Base-by-base conservation (phyloP, 2,888 invertebrate species). In the Panopea generosa region DNA sequence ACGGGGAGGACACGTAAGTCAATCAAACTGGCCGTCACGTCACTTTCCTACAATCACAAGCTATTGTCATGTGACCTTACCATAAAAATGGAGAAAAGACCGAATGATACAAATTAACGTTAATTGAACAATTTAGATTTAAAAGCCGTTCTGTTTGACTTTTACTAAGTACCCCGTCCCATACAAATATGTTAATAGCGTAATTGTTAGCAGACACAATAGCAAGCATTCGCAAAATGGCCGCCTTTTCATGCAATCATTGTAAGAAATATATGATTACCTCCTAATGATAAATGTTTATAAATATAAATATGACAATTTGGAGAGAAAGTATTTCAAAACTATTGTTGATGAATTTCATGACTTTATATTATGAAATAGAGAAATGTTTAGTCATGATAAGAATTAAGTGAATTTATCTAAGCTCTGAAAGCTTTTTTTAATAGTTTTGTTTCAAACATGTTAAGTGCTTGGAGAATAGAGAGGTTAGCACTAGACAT, bases 241-340 rank as follows among this genome's bases (percentile, higher is more conserved):
- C 20, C 45, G 24, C 14, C n/a, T 47, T 20, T 26, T 45, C 45
- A 60, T 47, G 60, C 45, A 11, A 24, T 26, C 45, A 60, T 47
- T 60, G 60, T 60, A 18, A 2, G 45, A 2, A 45, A 27, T 27
- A n/a, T 43, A 45, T 27, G 45, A 60, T 47, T 47, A 60, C 18
- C 45, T 27, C 33, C 60, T 60, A 60, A 60, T 60, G 60, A 33
- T 60, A 60, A 60, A 60, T 22, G 60, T 27, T 60, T 60, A 20
- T 2, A 45, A 27, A 47, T 27, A 45, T 27, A 26, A 45, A 60
- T 18, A 11, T 45, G 18, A 45, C 47, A 60, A 60, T 60, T 60
- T 43, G 40, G 40, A 24, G 16, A 11, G 2, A 27, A 56, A 56
- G n/a, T n/a, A n/a, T n/a, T n/a, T n/a, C n/a, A n/a, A n/a, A n/a